Evolutionary conservation across 2,113 vertebrate species (phyloP).

Genomic region (Albula goreensis): DNA sequence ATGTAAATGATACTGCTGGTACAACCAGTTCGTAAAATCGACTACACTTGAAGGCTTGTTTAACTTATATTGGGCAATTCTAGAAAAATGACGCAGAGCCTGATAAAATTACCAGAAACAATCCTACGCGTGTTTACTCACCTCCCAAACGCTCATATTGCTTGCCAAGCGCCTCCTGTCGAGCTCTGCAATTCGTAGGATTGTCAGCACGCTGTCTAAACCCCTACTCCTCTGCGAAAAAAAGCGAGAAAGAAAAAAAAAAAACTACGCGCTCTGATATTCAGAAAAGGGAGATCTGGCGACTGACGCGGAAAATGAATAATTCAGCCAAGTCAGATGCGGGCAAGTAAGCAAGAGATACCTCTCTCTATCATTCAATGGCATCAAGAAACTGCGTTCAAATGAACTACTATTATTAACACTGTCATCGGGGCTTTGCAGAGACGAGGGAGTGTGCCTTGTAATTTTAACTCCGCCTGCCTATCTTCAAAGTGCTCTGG

Average conservation of each 20-base stretch:
- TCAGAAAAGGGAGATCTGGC: constrained; percentile 39
- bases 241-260: constrained; percentile 28
- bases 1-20: constrained; percentile 30
- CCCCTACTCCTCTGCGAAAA: constrained; percentile 15
- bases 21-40: constrained; percentile 26
- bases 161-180: constrained; percentile 25
- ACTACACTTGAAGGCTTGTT: constrained; percentile 12
- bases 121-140: constrained; percentile 34
- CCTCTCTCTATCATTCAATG: constrained; percentile 36
- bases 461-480: constrained; percentile 53
- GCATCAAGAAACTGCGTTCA: constrained; percentile 6
- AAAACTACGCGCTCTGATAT: constrained; percentile 33
- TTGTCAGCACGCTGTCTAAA: constrained; percentile 35
- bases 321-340: constrained; percentile 49
- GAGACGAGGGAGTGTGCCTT: constrained; percentile 20
- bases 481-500: constrained; percentile 50
- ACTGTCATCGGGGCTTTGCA: constrained; percentile 10
- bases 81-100: constrained; percentile 26
- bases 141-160: constrained; percentile 23
- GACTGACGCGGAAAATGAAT: constrained; percentile 47
- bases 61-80: constrained; percentile 35
- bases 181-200: constrained; percentile 34
- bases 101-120: constrained; percentile 28
- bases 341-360: constrained; percentile 37
- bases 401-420: constrained; percentile 27